A percentile compares a stretch with the other conserved stretches of the same genome.
Conservation (phyloP, 2,113 vertebrate genomes). For the Thryonomys swinderianus region DNA sequence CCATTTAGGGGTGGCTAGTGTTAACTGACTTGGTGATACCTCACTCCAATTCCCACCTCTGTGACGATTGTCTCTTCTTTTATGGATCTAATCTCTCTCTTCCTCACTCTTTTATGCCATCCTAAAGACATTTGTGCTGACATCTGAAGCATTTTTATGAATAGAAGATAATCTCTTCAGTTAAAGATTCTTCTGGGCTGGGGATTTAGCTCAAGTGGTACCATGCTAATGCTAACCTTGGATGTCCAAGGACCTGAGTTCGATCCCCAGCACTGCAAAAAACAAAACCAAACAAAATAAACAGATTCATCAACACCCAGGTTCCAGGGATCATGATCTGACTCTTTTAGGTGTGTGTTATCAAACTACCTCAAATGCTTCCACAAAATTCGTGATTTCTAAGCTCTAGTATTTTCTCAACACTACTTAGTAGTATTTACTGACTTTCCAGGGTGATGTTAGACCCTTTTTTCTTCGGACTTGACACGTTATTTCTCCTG, state of each 20-base stretch:
- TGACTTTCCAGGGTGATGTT: background rate
- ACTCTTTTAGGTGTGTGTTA: background rate
- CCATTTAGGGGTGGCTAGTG: background rate
- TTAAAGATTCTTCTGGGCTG: background rate
- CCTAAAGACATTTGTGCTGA: background rate
- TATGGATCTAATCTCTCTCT: background rate
- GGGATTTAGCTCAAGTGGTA: no score
- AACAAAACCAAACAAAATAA: no score
- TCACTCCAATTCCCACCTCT: background rate
- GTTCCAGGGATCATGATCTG: background rate
- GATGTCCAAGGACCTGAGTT: no score
- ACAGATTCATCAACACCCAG: no score
- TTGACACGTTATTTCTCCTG: background rate
- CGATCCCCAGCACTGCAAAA: no score
- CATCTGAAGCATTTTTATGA: background rate
- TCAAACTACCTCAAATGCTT: background rate
- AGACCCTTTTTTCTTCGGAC: background rate
- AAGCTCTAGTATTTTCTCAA: background rate
- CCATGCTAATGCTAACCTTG: no score
- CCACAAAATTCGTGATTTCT: background rate
- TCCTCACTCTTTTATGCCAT: background rate
- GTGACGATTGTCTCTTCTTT: background rate
- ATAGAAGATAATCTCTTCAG: background rate
- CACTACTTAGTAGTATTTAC: background rate
- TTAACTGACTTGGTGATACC: background rate